phyloP scores from a whole-genome alignment of 2,113 vertebrate species.

The Anas platyrhynchos region DNA sequence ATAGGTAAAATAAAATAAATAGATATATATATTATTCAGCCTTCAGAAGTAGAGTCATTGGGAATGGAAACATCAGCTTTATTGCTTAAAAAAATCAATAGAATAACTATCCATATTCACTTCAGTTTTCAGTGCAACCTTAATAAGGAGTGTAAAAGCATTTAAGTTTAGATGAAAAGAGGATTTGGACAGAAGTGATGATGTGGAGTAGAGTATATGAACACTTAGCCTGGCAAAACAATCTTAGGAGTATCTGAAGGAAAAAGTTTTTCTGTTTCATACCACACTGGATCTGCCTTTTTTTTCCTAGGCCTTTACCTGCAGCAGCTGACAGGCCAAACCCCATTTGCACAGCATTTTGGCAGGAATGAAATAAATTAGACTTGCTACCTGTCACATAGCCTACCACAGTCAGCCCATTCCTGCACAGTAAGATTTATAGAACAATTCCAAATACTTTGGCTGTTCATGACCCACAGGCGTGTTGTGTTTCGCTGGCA shows the following conservation, averaged over 20 bases:
- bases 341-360: background rate
- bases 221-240: background rate
- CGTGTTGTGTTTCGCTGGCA: too few species aligned
- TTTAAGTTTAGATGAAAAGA: background rate
- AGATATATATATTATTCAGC: background rate
- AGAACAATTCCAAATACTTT: fast-evolving
- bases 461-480: background rate
- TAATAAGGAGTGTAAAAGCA: background rate
- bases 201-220: background rate
- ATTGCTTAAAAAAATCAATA: background rate
- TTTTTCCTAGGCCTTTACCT: background rate
- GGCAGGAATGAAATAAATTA: background rate
- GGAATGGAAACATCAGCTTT: background rate
- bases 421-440: background rate
- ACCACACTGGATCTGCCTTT: background rate
- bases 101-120: background rate
- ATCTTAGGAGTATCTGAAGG: background rate
- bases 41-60: background rate
- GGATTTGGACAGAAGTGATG: background rate
- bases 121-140: background rate
- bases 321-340: background rate
- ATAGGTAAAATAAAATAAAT: background rate
- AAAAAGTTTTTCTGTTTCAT: background rate
- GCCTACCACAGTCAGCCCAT: background rate
- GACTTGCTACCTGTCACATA: background rate